Evolutionary conservation across 2,113 vertebrate genomes (phyloP).

Genomic region (Sorex araneus): DNA sequence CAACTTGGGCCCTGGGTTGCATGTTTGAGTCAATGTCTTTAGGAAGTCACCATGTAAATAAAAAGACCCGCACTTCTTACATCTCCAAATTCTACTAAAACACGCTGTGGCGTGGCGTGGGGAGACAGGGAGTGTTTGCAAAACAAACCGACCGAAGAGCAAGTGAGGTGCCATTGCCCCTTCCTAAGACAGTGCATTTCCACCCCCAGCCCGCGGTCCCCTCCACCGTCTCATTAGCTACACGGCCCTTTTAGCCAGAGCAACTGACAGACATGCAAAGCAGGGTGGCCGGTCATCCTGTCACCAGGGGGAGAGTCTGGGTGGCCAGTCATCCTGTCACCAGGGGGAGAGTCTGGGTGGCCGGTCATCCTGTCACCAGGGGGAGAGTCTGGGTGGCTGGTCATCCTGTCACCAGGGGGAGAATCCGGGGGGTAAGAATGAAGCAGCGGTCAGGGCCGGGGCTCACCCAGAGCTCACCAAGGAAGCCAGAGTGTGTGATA

Average conservation of each 20-base stretch:
- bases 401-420: neutral
- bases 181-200: too few relatives aligned
- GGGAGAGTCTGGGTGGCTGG: neutral
- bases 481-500: neutral
- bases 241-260: neutral
- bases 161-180: too few relatives aligned
- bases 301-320: neutral
- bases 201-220: too few relatives aligned
- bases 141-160: neutral
- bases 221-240: slow-evolving; percentile 13
- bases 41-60: neutral
- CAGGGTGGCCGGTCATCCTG: neutral
- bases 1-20: too few relatives aligned
- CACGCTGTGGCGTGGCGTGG: neutral
- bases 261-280: neutral
- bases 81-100: slow-evolving; percentile 41
- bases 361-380: neutral
- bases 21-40: neutral
- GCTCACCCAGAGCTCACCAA: slow-evolving; percentile 7
- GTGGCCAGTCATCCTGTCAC: neutral
- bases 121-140: neutral
- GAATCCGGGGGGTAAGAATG: neutral
- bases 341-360: neutral
- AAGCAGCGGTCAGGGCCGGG: neutral
- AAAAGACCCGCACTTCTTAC: slow-evolving; percentile 21